phyloP scores from a whole-genome alignment of 2,113 vertebrate genomes.

The Chaenocephalus aceratus region DNA sequence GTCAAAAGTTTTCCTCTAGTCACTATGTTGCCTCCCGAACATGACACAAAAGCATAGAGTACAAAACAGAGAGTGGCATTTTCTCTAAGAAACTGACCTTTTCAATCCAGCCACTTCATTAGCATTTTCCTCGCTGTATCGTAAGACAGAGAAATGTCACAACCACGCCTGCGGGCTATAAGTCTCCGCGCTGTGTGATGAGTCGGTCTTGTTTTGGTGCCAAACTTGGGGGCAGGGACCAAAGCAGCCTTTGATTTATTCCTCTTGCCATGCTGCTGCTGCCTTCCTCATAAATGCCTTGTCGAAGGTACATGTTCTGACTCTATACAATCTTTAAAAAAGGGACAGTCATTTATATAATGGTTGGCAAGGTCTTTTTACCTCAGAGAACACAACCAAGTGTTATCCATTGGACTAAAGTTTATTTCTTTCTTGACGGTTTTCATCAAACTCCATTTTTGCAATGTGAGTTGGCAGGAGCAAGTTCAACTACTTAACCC shows the following conservation, averaged over 20 bases:
- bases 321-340: conserved; percentile 27
- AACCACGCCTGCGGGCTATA: conserved; percentile 72
- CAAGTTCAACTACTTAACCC: not conserved
- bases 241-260: conserved; percentile 81
- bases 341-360: conserved; percentile 3
- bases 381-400: not conserved
- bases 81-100: conserved; percentile 70
- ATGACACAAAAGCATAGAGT: conserved; percentile 46
- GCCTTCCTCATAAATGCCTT: conserved; percentile 78
- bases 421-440: no score
- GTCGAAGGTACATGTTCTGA: conserved; percentile 65
- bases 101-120: conserved; percentile 79
- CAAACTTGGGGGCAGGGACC: conserved; percentile 73
- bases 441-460: not conserved
- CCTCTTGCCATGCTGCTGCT: conserved; percentile 64
- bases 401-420: not conserved
- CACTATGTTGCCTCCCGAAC: conserved; percentile 60
- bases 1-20: conserved; percentile 65
- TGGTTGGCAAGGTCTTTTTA: conserved; percentile 8
- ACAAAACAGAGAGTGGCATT: conserved; percentile 40
- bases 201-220: conserved; percentile 78
- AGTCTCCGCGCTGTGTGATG: conserved; percentile 74
- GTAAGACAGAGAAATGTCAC: conserved; percentile 84
- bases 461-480: not conserved
- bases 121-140: conserved; percentile 79